These are phyloP conservation scores for Larimichthys crocea DNA, from an alignment of 2,113 vertebrate species.

Conservation along the genomic window DNA sequence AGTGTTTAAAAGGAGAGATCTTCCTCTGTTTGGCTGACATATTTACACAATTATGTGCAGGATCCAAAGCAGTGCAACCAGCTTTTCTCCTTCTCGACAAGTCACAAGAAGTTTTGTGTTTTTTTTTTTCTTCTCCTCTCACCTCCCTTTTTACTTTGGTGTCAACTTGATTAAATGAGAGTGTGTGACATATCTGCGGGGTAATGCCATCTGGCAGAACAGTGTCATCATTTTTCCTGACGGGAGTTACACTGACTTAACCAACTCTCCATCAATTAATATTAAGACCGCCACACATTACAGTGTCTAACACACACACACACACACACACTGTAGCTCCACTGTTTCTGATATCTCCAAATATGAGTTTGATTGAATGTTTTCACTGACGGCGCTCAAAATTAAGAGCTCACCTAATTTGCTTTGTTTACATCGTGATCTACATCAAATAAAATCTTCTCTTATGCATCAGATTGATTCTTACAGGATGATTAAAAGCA, in stretches of 20 bases:
- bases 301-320: not conserved
- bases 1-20: conserved; percentile 75
- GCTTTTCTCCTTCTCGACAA: conserved; percentile 62
- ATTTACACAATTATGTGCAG: conserved; percentile 81
- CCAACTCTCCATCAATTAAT: conserved; percentile 57
- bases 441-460: conserved; percentile 38
- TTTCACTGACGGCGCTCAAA: conserved; percentile 36
- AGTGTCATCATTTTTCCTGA: conserved; percentile 55
- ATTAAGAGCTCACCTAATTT: conserved; percentile 35
- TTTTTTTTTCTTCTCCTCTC: conserved; percentile 21
- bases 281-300: conserved; percentile 13
- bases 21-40: conserved; percentile 80
- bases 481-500: conserved; percentile 67
- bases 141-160: conserved; percentile 54
- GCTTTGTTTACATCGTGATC: conserved; percentile 42
- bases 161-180: conserved; percentile 70
- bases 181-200: conserved; percentile 55
- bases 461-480: conserved; percentile 45
- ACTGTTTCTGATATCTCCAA: conserved; percentile 14
- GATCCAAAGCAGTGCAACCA: conserved; percentile 63
- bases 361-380: conserved; percentile 22
- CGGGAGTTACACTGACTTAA: conserved; percentile 49
- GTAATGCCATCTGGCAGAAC: conserved; percentile 60
- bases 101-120: conserved; percentile 72
- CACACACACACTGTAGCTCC: not conserved